A percentile compares a stretch with the other conserved stretches of the same genome.
These are phyloP conservation scores for Callocephalon fimbriatum DNA, from an alignment of 2,113 vertebrate species.

Conservation along the genomic window DNA sequence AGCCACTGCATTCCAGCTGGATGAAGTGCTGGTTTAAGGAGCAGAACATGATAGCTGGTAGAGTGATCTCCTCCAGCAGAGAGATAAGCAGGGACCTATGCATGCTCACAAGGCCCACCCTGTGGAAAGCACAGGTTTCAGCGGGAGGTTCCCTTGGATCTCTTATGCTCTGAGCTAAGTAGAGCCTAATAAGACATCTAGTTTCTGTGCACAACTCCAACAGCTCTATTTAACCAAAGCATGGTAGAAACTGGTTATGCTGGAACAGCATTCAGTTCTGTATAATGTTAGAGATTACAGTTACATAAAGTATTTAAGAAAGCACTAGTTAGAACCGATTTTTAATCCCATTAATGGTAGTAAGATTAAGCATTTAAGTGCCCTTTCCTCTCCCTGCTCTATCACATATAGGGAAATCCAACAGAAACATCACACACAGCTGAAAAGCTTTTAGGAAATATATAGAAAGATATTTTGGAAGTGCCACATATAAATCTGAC, in stretches of 20 bases:
- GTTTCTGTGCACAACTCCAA: neutral
- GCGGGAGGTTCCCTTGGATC: neutral
- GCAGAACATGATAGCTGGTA: neutral
- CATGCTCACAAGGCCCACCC: neutral
- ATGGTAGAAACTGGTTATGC: neutral
- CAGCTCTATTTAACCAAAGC: neutral
- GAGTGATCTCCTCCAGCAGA: neutral
- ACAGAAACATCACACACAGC: neutral
- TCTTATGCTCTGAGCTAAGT: neutral
- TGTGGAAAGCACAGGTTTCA: neutral
- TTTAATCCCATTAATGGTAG: neutral
- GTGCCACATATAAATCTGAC: neutral
- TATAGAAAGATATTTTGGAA: neutral
- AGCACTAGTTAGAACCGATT: neutral
- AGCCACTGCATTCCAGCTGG: neutral
- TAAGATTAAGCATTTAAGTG: neutral
- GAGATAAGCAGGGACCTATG: neutral
- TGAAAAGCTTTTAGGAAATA: neutral
- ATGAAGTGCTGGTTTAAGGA: neutral
- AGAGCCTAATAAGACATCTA: neutral
- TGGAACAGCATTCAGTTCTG: neutral
- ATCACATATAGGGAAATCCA: neutral
- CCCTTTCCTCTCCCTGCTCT: neutral
- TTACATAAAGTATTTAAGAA: neutral
- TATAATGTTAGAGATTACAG: neutral